These are phyloP conservation scores for Melanophora roralis DNA, from an alignment of 2,888 invertebrate species.

Conservation along the genomic window DNA sequence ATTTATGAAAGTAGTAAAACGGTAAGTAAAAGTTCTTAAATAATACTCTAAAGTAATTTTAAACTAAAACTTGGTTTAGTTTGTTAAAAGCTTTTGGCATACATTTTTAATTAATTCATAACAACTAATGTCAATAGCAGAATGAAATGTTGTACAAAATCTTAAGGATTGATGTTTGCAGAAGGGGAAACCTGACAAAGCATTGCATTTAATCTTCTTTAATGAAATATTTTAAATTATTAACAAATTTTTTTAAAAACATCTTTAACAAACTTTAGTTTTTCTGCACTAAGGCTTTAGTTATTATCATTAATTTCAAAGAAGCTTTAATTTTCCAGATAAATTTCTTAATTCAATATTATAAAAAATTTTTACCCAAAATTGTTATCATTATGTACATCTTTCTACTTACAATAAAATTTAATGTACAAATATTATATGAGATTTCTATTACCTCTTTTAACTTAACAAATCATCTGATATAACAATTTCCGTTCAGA, in stretches of 20 bases:
- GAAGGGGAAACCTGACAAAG: no score
- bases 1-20: neutral
- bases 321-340: neutral
- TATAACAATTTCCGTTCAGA: conserved; percentile 38
- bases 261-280: no score
- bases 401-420: neutral
- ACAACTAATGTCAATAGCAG: neutral
- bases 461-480: conserved; percentile 9
- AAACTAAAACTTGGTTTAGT: conserved; percentile 4
- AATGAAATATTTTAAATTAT: no score
- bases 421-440: conserved; percentile 9
- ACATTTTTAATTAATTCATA: conserved; percentile 21
- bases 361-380: neutral
- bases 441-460: neutral
- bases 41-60: neutral
- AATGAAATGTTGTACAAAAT: no score
- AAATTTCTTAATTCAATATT: neutral
- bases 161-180: no score
- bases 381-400: neutral
- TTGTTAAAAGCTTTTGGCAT: conserved; percentile 31
- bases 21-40: conserved; percentile 3
- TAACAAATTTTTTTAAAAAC: no score
- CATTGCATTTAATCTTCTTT: no score
- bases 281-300: no score
- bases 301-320: neutral